Conservation (phyloP, 2,888 invertebrate species). For the Odiellus spinosus region DNA sequence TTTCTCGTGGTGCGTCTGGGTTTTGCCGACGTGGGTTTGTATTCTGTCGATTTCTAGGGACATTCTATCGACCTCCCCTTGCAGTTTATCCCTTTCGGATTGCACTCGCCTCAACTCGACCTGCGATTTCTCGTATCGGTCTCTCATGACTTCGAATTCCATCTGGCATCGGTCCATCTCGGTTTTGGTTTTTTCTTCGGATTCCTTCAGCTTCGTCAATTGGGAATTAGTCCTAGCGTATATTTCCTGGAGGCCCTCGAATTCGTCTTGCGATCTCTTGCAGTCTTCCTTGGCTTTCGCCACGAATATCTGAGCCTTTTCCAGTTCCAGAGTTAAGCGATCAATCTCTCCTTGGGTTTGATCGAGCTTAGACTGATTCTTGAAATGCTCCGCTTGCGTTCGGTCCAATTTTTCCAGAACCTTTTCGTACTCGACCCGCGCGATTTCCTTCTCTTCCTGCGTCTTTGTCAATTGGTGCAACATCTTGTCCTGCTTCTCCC, state of each 20-base stretch:
- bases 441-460: conserved; percentile 68
- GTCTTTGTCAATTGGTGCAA: conserved; percentile 56
- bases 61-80: conserved; percentile 25
- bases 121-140: conserved; percentile 73
- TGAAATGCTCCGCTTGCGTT: conserved; percentile 73
- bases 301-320: conserved; percentile 61
- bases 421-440: conserved; percentile 80
- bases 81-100: conserved; percentile 26
- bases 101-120: conserved; percentile 57
- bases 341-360: conserved; percentile 74
- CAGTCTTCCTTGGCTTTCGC: conserved; percentile 69
- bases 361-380: conserved; percentile 73
- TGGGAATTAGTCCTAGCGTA: conserved; percentile 74
- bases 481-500: conserved; percentile 77
- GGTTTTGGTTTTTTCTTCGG: conserved; percentile 77
- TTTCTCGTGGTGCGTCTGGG: conserved; percentile 68
- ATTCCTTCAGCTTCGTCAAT: conserved; percentile 66
- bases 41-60: conserved; percentile 60
- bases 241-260: conserved; percentile 68
- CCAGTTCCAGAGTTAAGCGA: conserved; percentile 63
- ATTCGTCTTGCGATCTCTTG: conserved; percentile 70
- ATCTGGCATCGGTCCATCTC: conserved; percentile 57
- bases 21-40: conserved; percentile 68
- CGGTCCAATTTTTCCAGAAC: conserved; percentile 59
- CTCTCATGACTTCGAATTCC: conserved; percentile 71